Evolutionary conservation across 2,113 vertebrate genomes (phyloP).

Genomic region (Mesocricetus auratus): DNA sequence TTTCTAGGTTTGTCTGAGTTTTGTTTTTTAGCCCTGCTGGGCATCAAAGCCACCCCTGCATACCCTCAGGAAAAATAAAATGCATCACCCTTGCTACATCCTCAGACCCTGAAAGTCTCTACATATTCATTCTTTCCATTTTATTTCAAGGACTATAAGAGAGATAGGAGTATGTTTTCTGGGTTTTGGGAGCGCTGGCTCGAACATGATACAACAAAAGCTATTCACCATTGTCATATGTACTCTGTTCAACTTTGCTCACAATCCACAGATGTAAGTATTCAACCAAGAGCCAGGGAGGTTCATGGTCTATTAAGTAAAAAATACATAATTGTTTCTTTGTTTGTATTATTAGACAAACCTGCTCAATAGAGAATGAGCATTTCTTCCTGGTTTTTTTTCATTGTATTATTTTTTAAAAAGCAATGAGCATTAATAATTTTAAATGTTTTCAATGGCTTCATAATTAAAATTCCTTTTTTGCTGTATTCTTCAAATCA

Average conservation of each 20-base stretch:
- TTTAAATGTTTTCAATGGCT: slow-evolving; percentile 59
- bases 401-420: slow-evolving; percentile 20
- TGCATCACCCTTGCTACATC: not conserved
- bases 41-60: not conserved
- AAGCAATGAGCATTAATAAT: not conserved
- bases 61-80: not conserved
- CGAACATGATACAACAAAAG: slow-evolving; percentile 19
- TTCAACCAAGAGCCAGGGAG: not conserved
- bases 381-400: slow-evolving; percentile 33
- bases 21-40: not conserved
- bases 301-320: not conserved
- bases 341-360: slow-evolving; percentile 32
- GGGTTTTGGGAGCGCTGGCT: not conserved
- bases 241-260: not conserved
- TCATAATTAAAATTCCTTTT: slow-evolving; percentile 62
- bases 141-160: slow-evolving; percentile 16
- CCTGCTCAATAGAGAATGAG: not conserved
- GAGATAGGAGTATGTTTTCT: not conserved
- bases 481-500: slow-evolving; percentile 58
- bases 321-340: not conserved
- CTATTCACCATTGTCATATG: not conserved
- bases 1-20: not conserved
- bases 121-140: not conserved
- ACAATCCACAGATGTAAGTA: slow-evolving; percentile 22
- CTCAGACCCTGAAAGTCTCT: not conserved